Conservation (phyloP, 1,140 invertebrate species). For the Lithobius niger region DNA sequence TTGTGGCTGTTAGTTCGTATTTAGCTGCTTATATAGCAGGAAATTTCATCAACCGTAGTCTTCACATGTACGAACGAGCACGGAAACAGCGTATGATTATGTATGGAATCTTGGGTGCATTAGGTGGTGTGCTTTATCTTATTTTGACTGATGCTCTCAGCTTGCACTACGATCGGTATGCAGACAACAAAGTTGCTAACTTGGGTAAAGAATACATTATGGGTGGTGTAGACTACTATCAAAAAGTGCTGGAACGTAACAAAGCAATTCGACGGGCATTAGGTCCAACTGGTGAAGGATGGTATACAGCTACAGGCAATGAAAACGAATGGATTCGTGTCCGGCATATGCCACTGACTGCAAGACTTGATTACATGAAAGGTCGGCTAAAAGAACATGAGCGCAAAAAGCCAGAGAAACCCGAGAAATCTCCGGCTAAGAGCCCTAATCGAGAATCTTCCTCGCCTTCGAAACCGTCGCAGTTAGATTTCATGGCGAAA, state of each 20-base stretch:
- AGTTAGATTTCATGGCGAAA: too few relatives aligned
- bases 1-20: constrained; percentile 31
- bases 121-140: constrained; percentile 44
- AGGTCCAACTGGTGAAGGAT: constrained; percentile 38
- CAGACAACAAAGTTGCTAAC: constrained; percentile 44
- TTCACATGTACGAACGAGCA: constrained; percentile 42
- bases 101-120: constrained; percentile 42
- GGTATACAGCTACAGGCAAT: constrained; percentile 52
- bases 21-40: constrained; percentile 37
- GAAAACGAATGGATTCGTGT: constrained; percentile 46
- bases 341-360: constrained; percentile 43
- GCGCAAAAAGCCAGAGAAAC: not conserved
- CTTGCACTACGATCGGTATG: constrained; percentile 41
- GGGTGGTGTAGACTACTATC: constrained; percentile 59
- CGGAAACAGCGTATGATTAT: constrained; percentile 34
- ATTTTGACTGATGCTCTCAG: constrained; percentile 47
- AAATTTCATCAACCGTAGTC: constrained; percentile 35
- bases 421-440: too few relatives aligned
- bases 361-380: constrained; percentile 45
- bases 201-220: constrained; percentile 46
- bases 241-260: constrained; percentile 54
- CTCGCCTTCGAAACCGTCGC: too few relatives aligned
- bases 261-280: constrained; percentile 50
- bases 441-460: too few relatives aligned
- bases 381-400: not conserved